Base-by-base conservation (phyloP, 37 sponge, comb jelly and placozoan genomes). In the Chondrilla cf. caribensis region DNA sequence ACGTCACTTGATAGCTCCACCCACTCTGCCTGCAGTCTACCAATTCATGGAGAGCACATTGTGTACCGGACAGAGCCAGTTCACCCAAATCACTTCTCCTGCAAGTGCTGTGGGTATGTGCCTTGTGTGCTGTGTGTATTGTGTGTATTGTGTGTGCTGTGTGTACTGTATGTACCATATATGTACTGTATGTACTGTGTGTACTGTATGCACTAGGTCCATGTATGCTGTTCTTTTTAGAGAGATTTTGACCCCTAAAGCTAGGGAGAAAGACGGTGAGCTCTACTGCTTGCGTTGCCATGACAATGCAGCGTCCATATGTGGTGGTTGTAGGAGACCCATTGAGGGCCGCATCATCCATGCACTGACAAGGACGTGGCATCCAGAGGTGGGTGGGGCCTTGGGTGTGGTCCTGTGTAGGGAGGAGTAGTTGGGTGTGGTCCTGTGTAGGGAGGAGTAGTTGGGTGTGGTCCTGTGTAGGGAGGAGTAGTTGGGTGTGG, bases 51-150 rank as follows among this genome's bases (percentile, higher is more conserved):
- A 0, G 97, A 92, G 17, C 86, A 87, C 71, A 87, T 97, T 33
- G 91, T 88, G 37, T 89, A 90, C 81, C 86, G 89, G 79, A 90
- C 86, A 38, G 87, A 93, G 80, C 81, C 83, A 47, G 92, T 90
- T 18, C 99, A 98, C 59, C 88, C 96, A 17, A 87, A 94, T 28
- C 99, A 98, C 79, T 98, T 96, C 87, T 89, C 94, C 79, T 98
- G 99, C 82, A 66, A 79, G 57, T 86, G 90, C 51, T 97, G 97
- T 81, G 65, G 66, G 95, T 95, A 54, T 90, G 90, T 60, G 38
- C 21, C n/a, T 5, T 5, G n/a, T 26, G 36, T 62, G 29, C 44
- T 38, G 28, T 29, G 64, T 62, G 64, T 62, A 15, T 62, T 62
- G 29, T 28, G 29, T 29, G 64, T 62, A 6, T 19, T 62, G 25